A percentile compares a stretch with the other conserved stretches of the same genome.
Evolutionary conservation across 2,888 invertebrate genomes (phyloP).

Genomic region (Hymenopus coronatus): DNA sequence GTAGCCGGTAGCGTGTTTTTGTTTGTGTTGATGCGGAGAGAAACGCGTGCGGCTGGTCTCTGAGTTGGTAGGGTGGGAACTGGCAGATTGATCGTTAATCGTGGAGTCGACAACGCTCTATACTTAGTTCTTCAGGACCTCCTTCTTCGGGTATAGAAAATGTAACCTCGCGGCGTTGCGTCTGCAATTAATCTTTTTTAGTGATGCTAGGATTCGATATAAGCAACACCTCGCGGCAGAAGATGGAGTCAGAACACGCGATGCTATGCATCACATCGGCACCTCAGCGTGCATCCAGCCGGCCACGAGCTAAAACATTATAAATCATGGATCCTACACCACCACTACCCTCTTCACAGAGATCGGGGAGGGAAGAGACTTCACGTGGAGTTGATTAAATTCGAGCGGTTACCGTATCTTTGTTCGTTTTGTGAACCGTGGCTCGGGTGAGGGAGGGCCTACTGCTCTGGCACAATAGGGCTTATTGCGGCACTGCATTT

Average conservation of each 20-base stretch:
- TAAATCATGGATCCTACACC: conserved; percentile 6
- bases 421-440: background rate
- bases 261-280: conserved; percentile 18
- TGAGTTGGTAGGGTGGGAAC: background rate
- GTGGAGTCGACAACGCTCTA: background rate
- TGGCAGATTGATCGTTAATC: background rate
- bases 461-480: background rate
- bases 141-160: background rate
- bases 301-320: background rate
- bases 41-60: background rate
- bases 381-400: conserved; percentile 6
- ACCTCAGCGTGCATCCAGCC: background rate
- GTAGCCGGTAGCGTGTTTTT: too few relatives aligned
- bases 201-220: conserved; percentile 17
- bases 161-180: background rate
- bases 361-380: background rate
- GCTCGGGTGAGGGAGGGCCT: background rate
- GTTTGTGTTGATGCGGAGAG: background rate
- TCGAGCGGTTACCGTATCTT: background rate
- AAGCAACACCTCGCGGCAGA: conserved; percentile 13
- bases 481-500: background rate
- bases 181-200: conserved; percentile 18
- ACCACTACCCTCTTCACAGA: background rate
- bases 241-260: conserved; percentile 6
- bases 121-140: background rate